Evolutionary conservation across 2,113 vertebrate species (phyloP).

Genomic region (Narcine bancroftii): DNA sequence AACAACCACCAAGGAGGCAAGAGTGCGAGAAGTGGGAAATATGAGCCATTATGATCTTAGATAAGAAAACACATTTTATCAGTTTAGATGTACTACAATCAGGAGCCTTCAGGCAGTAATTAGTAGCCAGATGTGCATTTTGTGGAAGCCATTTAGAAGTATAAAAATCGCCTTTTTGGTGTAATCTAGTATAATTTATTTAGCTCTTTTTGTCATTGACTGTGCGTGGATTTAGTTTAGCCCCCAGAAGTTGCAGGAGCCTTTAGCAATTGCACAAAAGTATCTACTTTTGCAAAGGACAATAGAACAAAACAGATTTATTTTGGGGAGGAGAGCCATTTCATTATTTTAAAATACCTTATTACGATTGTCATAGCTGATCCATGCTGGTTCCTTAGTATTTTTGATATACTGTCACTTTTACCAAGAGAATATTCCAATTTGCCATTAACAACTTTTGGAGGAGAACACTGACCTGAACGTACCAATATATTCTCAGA

Average conservation of each 20-base stretch:
- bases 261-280: background rate
- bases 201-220: conserved; percentile 11
- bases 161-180: background rate
- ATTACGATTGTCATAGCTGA: background rate
- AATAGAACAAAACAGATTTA: background rate
- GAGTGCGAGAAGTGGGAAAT: background rate
- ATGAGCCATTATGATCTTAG: background rate
- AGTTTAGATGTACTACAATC: background rate
- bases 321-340: background rate
- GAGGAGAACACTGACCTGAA: background rate
- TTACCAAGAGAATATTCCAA: background rate
- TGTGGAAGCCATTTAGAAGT: background rate
- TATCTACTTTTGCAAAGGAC: background rate
- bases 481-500: too few species aligned
- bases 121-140: conserved; percentile 23
- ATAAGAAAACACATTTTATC: background rate
- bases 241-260: background rate
- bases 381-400: background rate
- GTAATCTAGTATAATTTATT: conserved; percentile 8
- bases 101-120: background rate
- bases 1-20: too few species aligned
- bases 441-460: background rate
- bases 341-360: background rate
- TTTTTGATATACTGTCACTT: background rate
- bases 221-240: background rate